Evolutionary conservation across 2,113 vertebrate genomes (phyloP).

Genomic region (Gnathonemus echidnorhynchus): DNA sequence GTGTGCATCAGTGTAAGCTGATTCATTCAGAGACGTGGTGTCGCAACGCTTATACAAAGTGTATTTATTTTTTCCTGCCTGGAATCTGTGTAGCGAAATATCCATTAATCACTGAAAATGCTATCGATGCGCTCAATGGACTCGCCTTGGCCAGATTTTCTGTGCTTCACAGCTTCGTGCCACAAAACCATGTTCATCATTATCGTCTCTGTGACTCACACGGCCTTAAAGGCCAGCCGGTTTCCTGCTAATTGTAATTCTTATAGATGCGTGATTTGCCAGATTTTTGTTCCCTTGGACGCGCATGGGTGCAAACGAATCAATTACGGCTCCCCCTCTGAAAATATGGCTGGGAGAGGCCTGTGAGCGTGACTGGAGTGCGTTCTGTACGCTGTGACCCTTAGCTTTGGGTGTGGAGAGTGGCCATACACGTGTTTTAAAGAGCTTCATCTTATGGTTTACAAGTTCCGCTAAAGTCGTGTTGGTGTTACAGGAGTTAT

Average conservation of each 20-base stretch:
- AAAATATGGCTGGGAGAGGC: slow-evolving; percentile 35
- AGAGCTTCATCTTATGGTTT: slow-evolving; percentile 23
- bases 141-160: background rate
- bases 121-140: background rate
- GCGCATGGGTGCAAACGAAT: slow-evolving; percentile 53
- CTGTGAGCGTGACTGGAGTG: background rate
- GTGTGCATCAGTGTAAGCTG: slow-evolving; percentile 20
- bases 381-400: slow-evolving; percentile 32
- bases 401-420: slow-evolving; percentile 33
- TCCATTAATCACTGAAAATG: background rate
- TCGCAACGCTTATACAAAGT: background rate
- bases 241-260: slow-evolving; percentile 39
- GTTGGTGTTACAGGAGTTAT: background rate
- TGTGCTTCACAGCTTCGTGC: background rate
- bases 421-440: slow-evolving; percentile 44
- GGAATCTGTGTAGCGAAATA: background rate
- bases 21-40: background rate
- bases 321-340: slow-evolving; percentile 46
- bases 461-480: slow-evolving; percentile 10
- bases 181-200: background rate
- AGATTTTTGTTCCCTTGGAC: slow-evolving; percentile 27
- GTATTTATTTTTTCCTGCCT: background rate
- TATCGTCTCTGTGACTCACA: background rate
- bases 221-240: background rate
- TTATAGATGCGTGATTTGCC: slow-evolving; percentile 51